Evolutionary conservation across 2,797 vertebrate species (phyloP), one percentile per base, ranked within the genome.

Genomic region (Takifugu ocellatus): DNA sequence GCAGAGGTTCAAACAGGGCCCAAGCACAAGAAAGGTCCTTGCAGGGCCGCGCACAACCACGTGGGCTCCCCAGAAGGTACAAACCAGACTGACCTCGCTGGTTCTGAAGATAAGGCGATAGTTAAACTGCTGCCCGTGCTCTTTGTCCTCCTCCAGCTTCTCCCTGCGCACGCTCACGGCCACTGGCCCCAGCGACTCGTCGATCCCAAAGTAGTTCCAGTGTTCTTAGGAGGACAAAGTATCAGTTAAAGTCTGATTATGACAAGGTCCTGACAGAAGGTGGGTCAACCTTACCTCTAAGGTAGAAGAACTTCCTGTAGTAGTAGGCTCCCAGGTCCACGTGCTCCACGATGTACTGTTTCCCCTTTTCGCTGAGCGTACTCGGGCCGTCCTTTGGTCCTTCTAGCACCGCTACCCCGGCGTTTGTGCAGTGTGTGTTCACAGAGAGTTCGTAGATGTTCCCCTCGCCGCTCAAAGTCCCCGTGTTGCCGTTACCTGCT

Each of bases 191-290:
- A 98, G 83, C 15, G 91, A 90, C 72, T 99, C 97, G 61, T 99
- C 96, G 4, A 95, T 85, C 49, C 97, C 96, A 85, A 98, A 98
- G 83, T 99, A 98, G 89, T 98, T 99, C 95, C 94, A 97, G 83
- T 99, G 94, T 78, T 98, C 95, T 98, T 90, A 68, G 51, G 36
- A 29, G 29, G 78, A 61, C 24, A n/a, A 51, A 53, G 48, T 0
- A 0, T 57, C 2, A 33, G 6, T 15, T 6, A 24, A 36, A 44
- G 17, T 39, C n/a, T 36, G 16, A 8, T 26, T 65, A 17, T 47
- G 55, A 50, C 21, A 56, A 39, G 36, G 4, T 4, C 27, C 27
- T 4, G 27, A 29, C 27, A 29, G 27, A 1, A 29, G 27, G 36
- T 5, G 2, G 36, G 12, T 39, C 11, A 3, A 39, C 12, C 91